Evolutionary conservation across 2,888 invertebrate genomes (phyloP).

Genomic region (Gasteruption jaculator): DNA sequence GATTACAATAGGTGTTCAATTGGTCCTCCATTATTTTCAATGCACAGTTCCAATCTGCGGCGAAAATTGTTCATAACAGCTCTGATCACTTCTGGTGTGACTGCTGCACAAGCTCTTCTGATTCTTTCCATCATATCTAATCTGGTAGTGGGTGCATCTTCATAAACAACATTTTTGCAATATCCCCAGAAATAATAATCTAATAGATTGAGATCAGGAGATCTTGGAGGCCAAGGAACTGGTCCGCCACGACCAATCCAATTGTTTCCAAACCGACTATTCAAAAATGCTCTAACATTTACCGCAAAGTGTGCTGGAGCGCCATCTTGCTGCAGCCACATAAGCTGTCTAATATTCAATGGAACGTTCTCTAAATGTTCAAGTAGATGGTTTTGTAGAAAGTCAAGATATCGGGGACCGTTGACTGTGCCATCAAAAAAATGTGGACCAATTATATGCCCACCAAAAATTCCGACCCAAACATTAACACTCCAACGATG

Average conservation of each 20-base stretch:
- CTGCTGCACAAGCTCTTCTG: constrained; percentile 1
- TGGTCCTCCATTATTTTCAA: constrained; percentile 14
- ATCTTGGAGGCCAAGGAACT: constrained; percentile 17
- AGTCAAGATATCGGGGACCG: constrained; percentile 18
- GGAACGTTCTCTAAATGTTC: constrained; percentile 21
- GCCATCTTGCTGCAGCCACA: constrained; percentile 16
- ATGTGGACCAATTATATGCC: constrained; percentile 19
- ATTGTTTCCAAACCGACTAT: not conserved
- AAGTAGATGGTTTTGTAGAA: constrained; percentile 20
- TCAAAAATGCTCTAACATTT: constrained; percentile 10
- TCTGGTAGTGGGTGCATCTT: constrained; percentile 15
- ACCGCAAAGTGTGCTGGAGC: constrained; percentile 12
- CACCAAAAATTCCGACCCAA: constrained; percentile 24
- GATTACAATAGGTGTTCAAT: constrained; percentile 17
- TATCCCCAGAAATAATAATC: constrained; percentile 22
- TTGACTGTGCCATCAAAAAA: constrained; percentile 20
- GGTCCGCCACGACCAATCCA: constrained; percentile 12
- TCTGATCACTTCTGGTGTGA: constrained; percentile 9
- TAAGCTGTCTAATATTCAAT: constrained; percentile 13
- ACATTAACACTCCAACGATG: constrained; percentile 25
- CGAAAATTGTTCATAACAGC: constrained; percentile 15
- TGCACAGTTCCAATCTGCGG: constrained; percentile 13
- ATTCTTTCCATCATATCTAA: constrained; percentile 16
- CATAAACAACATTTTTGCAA: constrained; percentile 20
- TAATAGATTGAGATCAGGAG: constrained; percentile 22